Base-by-base conservation (phyloP, 2,113 vertebrate genomes). In the Baryphthengus martii region DNA sequence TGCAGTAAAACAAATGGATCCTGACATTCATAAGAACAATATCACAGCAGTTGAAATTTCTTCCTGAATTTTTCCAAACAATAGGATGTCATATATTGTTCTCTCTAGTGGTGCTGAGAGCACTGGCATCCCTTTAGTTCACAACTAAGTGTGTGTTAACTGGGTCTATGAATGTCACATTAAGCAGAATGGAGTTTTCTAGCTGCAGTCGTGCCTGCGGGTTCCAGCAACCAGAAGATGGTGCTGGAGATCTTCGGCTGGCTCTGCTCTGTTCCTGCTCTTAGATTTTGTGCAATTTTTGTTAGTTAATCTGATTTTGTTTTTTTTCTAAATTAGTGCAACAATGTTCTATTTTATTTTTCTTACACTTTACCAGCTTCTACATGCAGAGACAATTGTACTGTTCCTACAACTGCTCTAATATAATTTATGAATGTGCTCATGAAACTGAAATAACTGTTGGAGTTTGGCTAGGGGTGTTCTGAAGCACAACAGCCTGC, bases 141-240 rank as follows among this genome's bases (percentile, higher is more conserved):
- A 2, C 20, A 9, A 29, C 19, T 26, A 2, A 4, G 6, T 19
- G 20, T 16, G 10, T 20, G 3, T 45, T 59, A 23, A 9, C 33
- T 17, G 15, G 2, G 7, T 15, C 23, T 52, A 0, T 12, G 7
- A 3, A 1, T 23, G 35, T 14, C 8, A 1, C 26, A n/a, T 25
- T 5, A 5, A 40, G 17, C 52, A 47, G 61, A 31, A 31, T 40
- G 16, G 13, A 50, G 17, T 31, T 17, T 70, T 80, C 35, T 2
- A 37, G 65, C 17, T 33, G 35, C 1, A 0, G 21, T 5, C 3
- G 2, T 62, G 45, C 10, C 50, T 29, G 14, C 23, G 10, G 47
- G 23, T 25, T 39, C 71, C 13, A 25, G 11, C 33, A 56, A 63
- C 94, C 97, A 97, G 94, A 55, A 98, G 97, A 97, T 93, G 97